Conservation (phyloP, 2,888 invertebrate species). For the Callyntrura sp. region DNA sequence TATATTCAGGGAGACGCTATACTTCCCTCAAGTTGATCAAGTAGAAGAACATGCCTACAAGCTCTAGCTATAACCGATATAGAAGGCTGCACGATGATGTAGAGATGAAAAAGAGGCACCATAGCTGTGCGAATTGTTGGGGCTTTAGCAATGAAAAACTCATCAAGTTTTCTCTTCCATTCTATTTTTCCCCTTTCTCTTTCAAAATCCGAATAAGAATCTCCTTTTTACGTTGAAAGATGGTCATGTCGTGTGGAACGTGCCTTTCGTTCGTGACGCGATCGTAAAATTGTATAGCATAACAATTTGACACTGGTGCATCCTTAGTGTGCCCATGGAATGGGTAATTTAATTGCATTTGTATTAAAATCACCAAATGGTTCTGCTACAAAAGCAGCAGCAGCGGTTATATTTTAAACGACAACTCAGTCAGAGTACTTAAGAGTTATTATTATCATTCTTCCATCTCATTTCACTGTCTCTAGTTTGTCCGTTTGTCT, state of each 20-base stretch:
- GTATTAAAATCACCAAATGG: slow-evolving; percentile 31
- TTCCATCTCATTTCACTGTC: neutral
- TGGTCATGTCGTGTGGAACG: slow-evolving; percentile 63
- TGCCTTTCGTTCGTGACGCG: slow-evolving; percentile 53
- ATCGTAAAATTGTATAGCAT: slow-evolving; percentile 49
- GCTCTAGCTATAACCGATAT: too few relatives aligned
- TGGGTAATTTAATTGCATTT: slow-evolving; percentile 59
- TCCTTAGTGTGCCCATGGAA: slow-evolving; percentile 40
- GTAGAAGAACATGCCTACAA: too few relatives aligned
- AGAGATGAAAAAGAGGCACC: neutral
- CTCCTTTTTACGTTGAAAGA: slow-evolving; percentile 48
- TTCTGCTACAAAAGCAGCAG: neutral
- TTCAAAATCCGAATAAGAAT: slow-evolving; percentile 39
- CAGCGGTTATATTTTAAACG: slow-evolving; percentile 24
- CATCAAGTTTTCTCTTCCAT: slow-evolving; percentile 34
- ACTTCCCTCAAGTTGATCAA: neutral
- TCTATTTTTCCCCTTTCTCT: slow-evolving; percentile 9
- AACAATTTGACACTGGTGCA: slow-evolving; percentile 51
- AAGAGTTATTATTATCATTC: slow-evolving; percentile 5
- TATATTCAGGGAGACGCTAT: neutral
- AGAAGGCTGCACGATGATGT: neutral
- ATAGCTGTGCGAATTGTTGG: neutral
- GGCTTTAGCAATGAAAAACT: slow-evolving; percentile 54
- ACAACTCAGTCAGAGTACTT: slow-evolving; percentile 23
- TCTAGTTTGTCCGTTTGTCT: neutral